These are phyloP conservation scores for Spisula solida DNA, from an alignment of 2,888 invertebrate species.

Conservation along the genomic window DNA sequence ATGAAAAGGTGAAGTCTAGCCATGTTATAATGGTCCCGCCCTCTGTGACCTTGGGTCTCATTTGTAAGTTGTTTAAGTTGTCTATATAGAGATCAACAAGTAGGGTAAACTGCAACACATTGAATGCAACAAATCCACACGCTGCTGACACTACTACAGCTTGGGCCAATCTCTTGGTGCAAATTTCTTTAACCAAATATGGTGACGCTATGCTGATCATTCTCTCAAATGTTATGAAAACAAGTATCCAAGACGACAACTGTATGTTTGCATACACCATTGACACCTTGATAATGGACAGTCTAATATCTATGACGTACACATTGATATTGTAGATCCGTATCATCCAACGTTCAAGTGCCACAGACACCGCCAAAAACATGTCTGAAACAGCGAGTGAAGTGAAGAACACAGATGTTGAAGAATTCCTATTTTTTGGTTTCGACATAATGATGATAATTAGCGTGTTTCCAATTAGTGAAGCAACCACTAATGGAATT, in stretches of 20 bases:
- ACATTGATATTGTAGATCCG: not conserved
- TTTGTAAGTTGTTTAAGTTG: not conserved
- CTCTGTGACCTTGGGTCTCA: not conserved
- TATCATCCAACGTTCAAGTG: slow-evolving; percentile 32
- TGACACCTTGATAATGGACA: slow-evolving; percentile 13
- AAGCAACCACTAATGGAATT: slow-evolving; percentile 30
- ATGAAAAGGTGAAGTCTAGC: slow-evolving; percentile 36
- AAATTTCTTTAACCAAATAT: slow-evolving; percentile 17
- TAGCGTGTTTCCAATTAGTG: slow-evolving; percentile 20
- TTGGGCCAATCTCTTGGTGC: slow-evolving; percentile 17
- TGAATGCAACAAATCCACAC: not conserved
- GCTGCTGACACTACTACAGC: not conserved
- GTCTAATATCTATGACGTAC: not conserved
- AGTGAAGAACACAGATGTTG: slow-evolving; percentile 35
- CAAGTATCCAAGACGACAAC: slow-evolving; percentile 25
- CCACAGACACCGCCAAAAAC: slow-evolving; percentile 11
- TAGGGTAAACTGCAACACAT: slow-evolving; percentile 5
- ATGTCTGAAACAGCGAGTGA: slow-evolving; percentile 37
- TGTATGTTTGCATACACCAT: slow-evolving; percentile 35
- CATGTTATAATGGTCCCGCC: slow-evolving; percentile 36
- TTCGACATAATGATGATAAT: slow-evolving; percentile 37
- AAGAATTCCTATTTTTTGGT: slow-evolving; percentile 26
- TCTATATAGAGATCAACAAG: slow-evolving; percentile 16
- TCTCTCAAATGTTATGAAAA: slow-evolving; percentile 31
- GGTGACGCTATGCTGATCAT: slow-evolving; percentile 36